A percentile compares a stretch with the other conserved stretches of the same genome.
Conservation (phyloP, 2,888 invertebrate genomes). For the Ametastegia equiseti region DNA sequence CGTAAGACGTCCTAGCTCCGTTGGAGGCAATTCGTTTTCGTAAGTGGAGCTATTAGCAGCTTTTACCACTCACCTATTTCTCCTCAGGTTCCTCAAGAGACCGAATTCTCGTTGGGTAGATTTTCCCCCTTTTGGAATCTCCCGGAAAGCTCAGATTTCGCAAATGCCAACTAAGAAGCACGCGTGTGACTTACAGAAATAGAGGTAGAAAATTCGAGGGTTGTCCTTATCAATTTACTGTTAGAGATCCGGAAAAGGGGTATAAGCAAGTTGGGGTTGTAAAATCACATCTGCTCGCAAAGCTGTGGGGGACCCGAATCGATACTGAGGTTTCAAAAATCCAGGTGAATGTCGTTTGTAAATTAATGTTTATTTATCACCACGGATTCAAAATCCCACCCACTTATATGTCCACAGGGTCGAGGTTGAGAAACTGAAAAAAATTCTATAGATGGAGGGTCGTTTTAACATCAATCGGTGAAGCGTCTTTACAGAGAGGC, state of each 20-base stretch:
- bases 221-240: background rate
- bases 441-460: background rate
- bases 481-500: background rate
- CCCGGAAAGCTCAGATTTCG: background rate
- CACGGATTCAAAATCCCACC: background rate
- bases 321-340: background rate
- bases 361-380: slow-evolving; percentile 21
- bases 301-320: background rate
- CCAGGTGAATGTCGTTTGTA: slow-evolving; percentile 18
- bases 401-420: background rate
- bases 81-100: slow-evolving; percentile 35
- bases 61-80: slow-evolving; percentile 49
- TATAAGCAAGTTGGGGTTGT: background rate
- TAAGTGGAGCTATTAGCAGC: slow-evolving; percentile 47
- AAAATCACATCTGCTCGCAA: background rate
- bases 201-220: background rate
- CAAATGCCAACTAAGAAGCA: slow-evolving; percentile 18
- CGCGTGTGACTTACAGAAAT: background rate
- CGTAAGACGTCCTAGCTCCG: slow-evolving; percentile 12
- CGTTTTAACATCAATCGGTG: background rate
- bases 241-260: background rate
- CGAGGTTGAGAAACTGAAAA: background rate
- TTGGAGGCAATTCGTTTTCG: slow-evolving; percentile 46
- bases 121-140: background rate
- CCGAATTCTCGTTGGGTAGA: background rate